phyloP scores from a whole-genome alignment of 2,888 invertebrate genomes.

The Tenthredo distinguenda region DNA sequence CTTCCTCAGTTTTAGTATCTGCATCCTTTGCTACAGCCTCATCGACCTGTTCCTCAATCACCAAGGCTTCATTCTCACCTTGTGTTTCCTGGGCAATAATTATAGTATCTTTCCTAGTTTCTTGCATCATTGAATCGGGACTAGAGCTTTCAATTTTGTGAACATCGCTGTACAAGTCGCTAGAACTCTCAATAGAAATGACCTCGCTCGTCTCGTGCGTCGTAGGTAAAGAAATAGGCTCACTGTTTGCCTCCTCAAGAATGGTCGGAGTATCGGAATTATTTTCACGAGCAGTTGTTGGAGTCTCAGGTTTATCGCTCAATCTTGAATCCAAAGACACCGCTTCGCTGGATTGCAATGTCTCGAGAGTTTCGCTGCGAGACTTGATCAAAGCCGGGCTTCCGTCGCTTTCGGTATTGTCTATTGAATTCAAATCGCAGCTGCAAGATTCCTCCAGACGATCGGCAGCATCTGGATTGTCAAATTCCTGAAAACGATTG shows the following conservation, averaged over 20 bases:
- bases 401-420: conserved; percentile 78
- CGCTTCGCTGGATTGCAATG: conserved; percentile 77
- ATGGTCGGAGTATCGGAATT: conserved; percentile 72
- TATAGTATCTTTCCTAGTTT: conserved; percentile 54
- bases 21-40: conserved; percentile 47
- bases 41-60: conserved; percentile 49
- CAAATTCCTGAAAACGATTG: conserved; percentile 69
- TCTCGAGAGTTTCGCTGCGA: conserved; percentile 74
- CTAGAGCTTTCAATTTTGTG: conserved; percentile 80
- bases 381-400: conserved; percentile 79
- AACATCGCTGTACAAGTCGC: conserved; percentile 83
- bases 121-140: conserved; percentile 63
- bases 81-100: conserved; percentile 45
- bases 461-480: conserved; percentile 71
- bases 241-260: conserved; percentile 71
- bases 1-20: conserved; percentile 49
- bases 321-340: conserved; percentile 80
- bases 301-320: conserved; percentile 76
- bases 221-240: conserved; percentile 69
- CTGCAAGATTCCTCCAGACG: conserved; percentile 76
- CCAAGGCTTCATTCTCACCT: conserved; percentile 52
- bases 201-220: conserved; percentile 78
- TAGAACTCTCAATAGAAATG: conserved; percentile 80
- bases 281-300: conserved; percentile 65
- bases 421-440: conserved; percentile 77